These are phyloP conservation scores for Nixonia krombeini DNA, from an alignment of 1,140 invertebrate species.

Conservation along the genomic window DNA sequence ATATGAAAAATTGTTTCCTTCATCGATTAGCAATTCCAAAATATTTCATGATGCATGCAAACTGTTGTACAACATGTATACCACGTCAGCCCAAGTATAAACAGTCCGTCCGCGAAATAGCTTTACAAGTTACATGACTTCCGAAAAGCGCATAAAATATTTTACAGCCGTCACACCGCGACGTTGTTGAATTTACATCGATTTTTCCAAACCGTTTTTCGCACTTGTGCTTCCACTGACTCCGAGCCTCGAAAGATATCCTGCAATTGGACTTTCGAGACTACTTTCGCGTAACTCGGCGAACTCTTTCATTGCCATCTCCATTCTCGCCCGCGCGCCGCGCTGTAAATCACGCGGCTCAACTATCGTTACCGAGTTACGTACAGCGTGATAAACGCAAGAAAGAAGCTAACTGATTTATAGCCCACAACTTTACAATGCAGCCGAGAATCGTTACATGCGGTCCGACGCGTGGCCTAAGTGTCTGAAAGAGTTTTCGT, in stretches of 20 bases:
- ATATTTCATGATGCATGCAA: no score
- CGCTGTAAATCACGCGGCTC: slow-evolving; percentile 42
- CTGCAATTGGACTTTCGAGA: slow-evolving; percentile 18
- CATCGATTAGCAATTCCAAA: no score
- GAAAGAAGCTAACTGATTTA: slow-evolving; percentile 44
- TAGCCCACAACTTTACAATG: slow-evolving; percentile 28
- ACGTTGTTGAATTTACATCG: no score
- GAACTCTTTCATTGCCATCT: slow-evolving; percentile 29
- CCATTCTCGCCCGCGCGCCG: slow-evolving; percentile 21
- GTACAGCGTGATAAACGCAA: slow-evolving; percentile 32
- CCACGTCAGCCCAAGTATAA: no score
- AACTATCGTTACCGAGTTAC: slow-evolving; percentile 34
- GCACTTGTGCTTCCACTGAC: no score
- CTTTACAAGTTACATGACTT: no score
- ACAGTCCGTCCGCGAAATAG: no score
- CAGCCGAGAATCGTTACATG: slow-evolving; percentile 47
- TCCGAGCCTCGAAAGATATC: slow-evolving; percentile 11
- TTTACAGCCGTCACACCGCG: no score
- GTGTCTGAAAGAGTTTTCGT: neutral
- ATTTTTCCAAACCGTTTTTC: no score
- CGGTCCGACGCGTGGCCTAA: neutral
- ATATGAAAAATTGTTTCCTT: no score
- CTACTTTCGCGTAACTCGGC: slow-evolving; percentile 5
- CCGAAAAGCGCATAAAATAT: no score
- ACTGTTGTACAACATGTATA: no score